A percentile compares a stretch with the other conserved stretches of the same genome.
Conservation (phyloP, 2,113 vertebrate species). For the Patagioenas fasciata region DNA sequence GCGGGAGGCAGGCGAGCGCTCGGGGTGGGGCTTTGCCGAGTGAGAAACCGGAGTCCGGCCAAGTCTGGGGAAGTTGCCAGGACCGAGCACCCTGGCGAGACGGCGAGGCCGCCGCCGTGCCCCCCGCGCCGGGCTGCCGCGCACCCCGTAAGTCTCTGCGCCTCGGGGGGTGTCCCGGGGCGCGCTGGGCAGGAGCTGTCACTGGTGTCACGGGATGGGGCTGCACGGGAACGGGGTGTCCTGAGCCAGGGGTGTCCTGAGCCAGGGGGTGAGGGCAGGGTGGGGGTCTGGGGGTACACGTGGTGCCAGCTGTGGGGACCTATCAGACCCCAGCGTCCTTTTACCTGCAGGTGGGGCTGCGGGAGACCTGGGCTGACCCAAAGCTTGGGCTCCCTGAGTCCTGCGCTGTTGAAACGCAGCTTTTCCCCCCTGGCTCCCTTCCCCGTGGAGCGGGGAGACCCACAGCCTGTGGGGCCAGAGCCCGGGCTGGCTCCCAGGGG, state of each 20-base stretch:
- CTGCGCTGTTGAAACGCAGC: fast-evolving
- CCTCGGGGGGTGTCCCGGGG: fast-evolving
- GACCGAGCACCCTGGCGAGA: not conserved
- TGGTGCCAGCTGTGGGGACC: not conserved
- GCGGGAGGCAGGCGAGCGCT: not conserved
- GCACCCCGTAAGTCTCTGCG: not conserved
- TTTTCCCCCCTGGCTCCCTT: not conserved
- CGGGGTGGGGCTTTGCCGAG: conserved; percentile 43
- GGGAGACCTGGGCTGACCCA: not conserved
- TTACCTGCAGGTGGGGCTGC: not conserved
- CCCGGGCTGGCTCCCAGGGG: fast-evolving
- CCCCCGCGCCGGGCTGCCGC: not conserved
- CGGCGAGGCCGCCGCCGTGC: not conserved
- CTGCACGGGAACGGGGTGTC: not conserved
- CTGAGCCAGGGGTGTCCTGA: not conserved
- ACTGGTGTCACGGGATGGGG: not conserved
- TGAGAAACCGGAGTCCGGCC: not conserved
- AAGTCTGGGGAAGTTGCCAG: not conserved
- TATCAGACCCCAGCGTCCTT: not conserved
- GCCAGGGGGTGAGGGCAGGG: not conserved
- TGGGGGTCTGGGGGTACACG: not conserved
- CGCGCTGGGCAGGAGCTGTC: not conserved
- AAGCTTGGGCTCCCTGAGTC: not conserved
- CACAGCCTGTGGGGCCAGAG: fast-evolving
- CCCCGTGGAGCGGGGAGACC: not conserved